phyloP scores from a whole-genome alignment of 2,888 invertebrate species.

The Hartigia nigra region DNA sequence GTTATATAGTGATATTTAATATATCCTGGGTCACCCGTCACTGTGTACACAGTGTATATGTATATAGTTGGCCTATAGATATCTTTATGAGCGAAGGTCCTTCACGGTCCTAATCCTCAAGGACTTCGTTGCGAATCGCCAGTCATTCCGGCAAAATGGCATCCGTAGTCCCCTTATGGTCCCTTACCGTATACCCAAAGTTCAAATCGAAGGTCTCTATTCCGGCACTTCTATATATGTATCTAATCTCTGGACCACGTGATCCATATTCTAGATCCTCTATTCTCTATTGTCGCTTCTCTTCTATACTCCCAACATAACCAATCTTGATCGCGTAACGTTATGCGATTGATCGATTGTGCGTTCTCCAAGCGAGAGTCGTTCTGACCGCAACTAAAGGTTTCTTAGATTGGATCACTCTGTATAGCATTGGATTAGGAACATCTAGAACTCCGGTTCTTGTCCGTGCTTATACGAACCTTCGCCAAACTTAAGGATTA shows the following conservation, averaged over 20 bases:
- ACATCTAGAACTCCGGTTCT: accelerated
- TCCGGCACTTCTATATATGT: not conserved
- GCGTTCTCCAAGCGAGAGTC: not conserved
- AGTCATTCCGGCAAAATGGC: slow-evolving; percentile 3
- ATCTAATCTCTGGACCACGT: not conserved
- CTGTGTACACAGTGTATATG: not conserved
- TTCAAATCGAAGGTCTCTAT: not conserved
- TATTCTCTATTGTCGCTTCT: not conserved
- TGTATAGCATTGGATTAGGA: not conserved
- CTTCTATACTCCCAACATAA: not conserved
- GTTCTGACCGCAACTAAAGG: not conserved
- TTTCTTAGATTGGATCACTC: not conserved
- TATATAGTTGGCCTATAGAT: not conserved
- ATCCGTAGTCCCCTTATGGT: not conserved
- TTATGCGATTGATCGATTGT: not conserved
- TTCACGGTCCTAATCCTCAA: slow-evolving; percentile 9
- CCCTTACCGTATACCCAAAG: not conserved
- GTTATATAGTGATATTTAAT: not conserved
- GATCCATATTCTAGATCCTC: not conserved
- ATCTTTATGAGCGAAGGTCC: not conserved
- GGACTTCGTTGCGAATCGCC: slow-evolving; percentile 4
- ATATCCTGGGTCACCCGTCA: not conserved
- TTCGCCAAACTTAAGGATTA: not conserved
- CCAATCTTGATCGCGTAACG: not conserved
- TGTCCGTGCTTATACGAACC: too few species aligned